Base-by-base conservation (phyloP, 92 coral and sea anemone species). In the Umimayanthus chanpuru region DNA sequence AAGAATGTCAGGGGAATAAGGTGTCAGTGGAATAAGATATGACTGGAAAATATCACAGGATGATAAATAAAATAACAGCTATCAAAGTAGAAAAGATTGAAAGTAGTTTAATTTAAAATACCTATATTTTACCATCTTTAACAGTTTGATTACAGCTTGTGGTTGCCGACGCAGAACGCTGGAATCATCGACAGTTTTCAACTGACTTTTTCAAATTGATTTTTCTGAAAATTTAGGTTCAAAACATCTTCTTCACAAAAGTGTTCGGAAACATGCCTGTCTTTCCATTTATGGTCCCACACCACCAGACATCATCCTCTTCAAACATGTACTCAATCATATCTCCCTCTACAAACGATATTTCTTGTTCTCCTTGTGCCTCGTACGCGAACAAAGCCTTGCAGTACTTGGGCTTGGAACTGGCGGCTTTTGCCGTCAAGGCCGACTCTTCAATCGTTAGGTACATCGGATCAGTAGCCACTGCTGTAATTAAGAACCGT, bases 241-340 rank as follows among this genome's bases (percentile, higher is more conserved):
- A 89, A 25, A 76, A 73, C n/a, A 81, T 47, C 76, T 87, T 90
- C 20, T 91, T 79, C 20, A 95, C 99, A 85, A 94, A 97, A 49
- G 58, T 90, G 76, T 88, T 86, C 15, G 99, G 99, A 71, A 97
- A 95, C 99, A 97, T 97, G 26, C 99, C 99, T 30, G 81, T 92
- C 85, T 88, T 90, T n/a, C 94, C 99, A 21, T 88, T 82, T 18
- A 93, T 11, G 65, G 92, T 93, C 21, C 99, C 99, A 90, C 98
- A 95, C 92, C 98, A 95, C 99, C 99, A 97, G 1, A 92, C 79
- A 10, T 75, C 90, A 9, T 93, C 94, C 85, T 97, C 99, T 21
- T 88, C 80, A 75, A 38, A 96, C 12, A 85, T 70, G 18, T 89
- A 40, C 66, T 88, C 94, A 15, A 97, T 93, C 21, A 92, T 32